phyloP scores from a whole-genome alignment of 2,888 invertebrate genomes.

The Lobophora halterata region DNA sequence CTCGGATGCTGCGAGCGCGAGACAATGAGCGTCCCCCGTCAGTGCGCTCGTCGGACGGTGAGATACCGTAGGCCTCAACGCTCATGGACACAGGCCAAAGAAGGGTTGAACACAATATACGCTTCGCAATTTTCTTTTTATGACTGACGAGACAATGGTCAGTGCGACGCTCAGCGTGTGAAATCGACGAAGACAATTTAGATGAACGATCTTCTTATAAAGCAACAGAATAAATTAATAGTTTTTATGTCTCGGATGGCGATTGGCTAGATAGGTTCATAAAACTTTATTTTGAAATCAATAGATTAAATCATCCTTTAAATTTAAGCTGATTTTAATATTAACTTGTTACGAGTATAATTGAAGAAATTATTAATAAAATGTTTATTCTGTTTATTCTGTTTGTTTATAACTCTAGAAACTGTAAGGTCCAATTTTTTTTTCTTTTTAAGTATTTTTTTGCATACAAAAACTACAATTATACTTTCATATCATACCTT shows the following conservation, averaged over 20 bases:
- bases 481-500: too few species aligned
- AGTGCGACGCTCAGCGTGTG: constrained; percentile 67
- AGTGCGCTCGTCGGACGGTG: constrained; percentile 62
- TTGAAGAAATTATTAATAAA: too few species aligned
- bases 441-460: too few species aligned
- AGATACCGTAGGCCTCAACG: constrained; percentile 64
- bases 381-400: too few species aligned
- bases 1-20: constrained; percentile 76
- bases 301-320: too few species aligned
- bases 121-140: constrained; percentile 68
- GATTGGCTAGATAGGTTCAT: constrained; percentile 8
- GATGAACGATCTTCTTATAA: constrained; percentile 42
- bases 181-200: constrained; percentile 51
- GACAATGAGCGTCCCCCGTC: constrained; percentile 69
- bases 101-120: constrained; percentile 64
- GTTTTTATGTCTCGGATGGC: constrained; percentile 20
- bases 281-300: constrained; percentile 7
- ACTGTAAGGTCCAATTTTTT: too few species aligned
- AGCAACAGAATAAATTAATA: constrained; percentile 42
- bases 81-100: constrained; percentile 63
- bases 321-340: too few species aligned
- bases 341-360: too few species aligned
- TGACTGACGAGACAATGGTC: constrained; percentile 70
- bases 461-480: too few species aligned
- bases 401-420: too few species aligned